Base-by-base conservation (phyloP, 53 echinoderm and acorn worm species). In the Zoroaster sp. region DNA sequence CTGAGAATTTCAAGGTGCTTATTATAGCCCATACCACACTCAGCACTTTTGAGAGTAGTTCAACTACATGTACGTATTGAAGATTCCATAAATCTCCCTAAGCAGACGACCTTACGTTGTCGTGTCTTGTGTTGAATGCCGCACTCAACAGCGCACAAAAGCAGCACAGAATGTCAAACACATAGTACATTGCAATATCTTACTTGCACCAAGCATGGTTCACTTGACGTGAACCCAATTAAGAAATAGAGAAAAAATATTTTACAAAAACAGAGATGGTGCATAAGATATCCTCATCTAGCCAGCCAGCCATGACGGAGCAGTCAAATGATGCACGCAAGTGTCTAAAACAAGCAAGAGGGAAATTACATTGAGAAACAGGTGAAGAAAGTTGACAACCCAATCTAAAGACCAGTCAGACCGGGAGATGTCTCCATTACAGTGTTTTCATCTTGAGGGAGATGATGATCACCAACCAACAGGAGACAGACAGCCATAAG, bases 301-400 rank as follows among this genome's bases (percentile, higher is more conserved):
- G 23, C 21, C 63, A 13, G 23, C 21, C 25, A 33, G 55, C 37
- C 9, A 71, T 43, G 42, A 43, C 20, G 43, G 47, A 71, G 72
- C 20, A 44, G 85, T 70, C 70, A 85, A 71, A 47, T 85, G 52
- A 71, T 69, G 71, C 85, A 35, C 23, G 71, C 36, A n/a, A 18
- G 69, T 28, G 44, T 83, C 44, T 42, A 30, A 38, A 83, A 67
- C 9, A 28, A n/a, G 43, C 43, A 44, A 68, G 13, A 68, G 33
- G 5, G 69, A 32, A 23, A 30, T 66, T 13, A 15, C 30, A 14
- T 37, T 35, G 25, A n/a, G 83, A 36, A 83, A 83, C 71, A 68
- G 83, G 83, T 67, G 83, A 40, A 66, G 83, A 44, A 68, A 83
- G 83, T 68, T 83, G 83, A 68, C 15, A 30, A 55, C 63, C 63